Base-by-base conservation (phyloP, 1,140 invertebrate species). In the Pogonomyrmex californicus region DNA sequence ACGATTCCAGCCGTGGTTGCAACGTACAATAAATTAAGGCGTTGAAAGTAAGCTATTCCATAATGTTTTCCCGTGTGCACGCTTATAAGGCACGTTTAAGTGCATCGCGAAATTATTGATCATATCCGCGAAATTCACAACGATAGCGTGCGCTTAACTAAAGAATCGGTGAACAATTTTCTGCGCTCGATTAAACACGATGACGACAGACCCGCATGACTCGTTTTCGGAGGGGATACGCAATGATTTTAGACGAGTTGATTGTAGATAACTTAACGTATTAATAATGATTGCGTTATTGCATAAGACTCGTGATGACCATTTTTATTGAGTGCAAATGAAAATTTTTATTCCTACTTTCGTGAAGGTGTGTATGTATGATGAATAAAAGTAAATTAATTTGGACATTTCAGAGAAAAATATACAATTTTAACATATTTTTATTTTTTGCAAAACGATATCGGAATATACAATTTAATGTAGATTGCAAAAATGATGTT, bases 171-270 rank as follows among this genome's bases (percentile, higher is more conserved):
- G 7, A 78, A 49, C 83, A 71, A 91, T 92, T 89, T 77, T 89
- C 66, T 68, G 63, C 82, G 91, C 86, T 89, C 90, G 87, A 88
- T 92, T 92, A 88, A 92, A 58, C 71, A 60, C 71, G 47, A 56
- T 87, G 86, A 91, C 58, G 73, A 90, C 51, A 81, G 56, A 77
- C n/a, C 63, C 44, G 71, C 56, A 78, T 85, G 79, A 88, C 12
- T 78, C 4, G 23, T 12, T 44, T 76, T 63, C 17, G n/a, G 1
- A 30, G 38, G 30, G 14, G 30, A n/a, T 38, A 33, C 30, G 17
- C 41, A 47, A 62, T 83, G 41, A 73, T 73, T 83, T 47, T 49
- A 75, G 41, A 71, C 38, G 33, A 83, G n/a, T 6, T 49, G 41
- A 70, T 70, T 12, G 4, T 70, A 56, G 77, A 81, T 81, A 44